phyloP scores from a whole-genome alignment of 2,797 vertebrate species.

The Macrochelys suwanniensis region DNA sequence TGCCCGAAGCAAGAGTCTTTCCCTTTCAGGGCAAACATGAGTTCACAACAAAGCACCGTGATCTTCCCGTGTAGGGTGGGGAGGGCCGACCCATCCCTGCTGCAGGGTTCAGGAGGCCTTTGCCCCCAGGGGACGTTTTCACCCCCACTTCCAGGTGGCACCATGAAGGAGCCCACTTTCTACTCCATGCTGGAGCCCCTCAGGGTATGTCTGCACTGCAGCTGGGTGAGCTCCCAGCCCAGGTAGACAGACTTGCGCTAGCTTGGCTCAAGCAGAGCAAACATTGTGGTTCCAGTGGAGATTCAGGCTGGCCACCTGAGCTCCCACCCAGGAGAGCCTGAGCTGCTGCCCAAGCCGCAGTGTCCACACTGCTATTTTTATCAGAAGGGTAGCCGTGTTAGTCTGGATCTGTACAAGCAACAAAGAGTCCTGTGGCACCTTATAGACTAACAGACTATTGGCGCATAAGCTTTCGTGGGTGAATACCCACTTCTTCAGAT shows the following conservation, averaged over 20 bases:
- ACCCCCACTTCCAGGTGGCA: rapidly evolving
- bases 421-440: no score
- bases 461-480: no score
- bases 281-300: background rate
- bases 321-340: no score
- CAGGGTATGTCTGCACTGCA: background rate
- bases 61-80: background rate
- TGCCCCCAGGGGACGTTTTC: background rate
- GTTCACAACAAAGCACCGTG: background rate
- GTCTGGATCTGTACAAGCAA: no score
- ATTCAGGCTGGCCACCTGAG: background rate
- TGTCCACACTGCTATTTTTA: background rate
- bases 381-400: no score
- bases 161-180: background rate
- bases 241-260: background rate
- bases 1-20: background rate
- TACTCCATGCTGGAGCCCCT: background rate
- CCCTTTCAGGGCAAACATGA: background rate
- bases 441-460: no score
- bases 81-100: background rate
- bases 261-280: background rate
- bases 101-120: background rate
- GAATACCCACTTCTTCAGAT: no score
- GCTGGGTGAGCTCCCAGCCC: background rate
- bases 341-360: background rate